phyloP scores from a whole-genome alignment of 1,140 invertebrate species.

The Triops longicaudatus region DNA sequence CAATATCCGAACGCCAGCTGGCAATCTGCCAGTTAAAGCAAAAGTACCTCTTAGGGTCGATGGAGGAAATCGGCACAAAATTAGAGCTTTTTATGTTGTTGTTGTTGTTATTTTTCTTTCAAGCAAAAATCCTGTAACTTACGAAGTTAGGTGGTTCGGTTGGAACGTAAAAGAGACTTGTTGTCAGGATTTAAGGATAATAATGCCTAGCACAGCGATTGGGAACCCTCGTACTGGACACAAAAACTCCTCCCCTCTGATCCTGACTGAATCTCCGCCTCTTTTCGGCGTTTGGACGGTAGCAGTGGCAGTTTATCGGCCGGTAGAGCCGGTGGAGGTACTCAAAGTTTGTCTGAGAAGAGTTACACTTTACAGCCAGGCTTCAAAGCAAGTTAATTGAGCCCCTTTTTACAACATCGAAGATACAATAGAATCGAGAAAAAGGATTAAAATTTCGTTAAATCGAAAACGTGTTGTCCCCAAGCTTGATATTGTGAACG shows the following conservation, averaged over 20 bases:
- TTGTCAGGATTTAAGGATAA: not conserved
- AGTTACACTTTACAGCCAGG: not conserved
- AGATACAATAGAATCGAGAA: not conserved
- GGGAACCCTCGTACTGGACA: not conserved
- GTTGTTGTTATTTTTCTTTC: too few relatives aligned
- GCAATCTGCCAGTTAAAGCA: not conserved
- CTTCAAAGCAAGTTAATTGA: too few relatives aligned
- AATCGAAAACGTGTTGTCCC: not conserved
- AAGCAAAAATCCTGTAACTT: too few relatives aligned
- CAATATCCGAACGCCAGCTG: not conserved
- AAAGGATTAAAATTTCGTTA: not conserved
- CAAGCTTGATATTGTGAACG: not conserved
- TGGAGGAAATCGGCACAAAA: too few relatives aligned
- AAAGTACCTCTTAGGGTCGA: not conserved
- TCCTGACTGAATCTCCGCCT: not conserved
- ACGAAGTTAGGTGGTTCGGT: too few relatives aligned
- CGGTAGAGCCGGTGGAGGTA: not conserved
- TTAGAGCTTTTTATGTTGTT: too few relatives aligned
- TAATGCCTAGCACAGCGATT: constrained; percentile 4
- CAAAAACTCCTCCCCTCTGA: constrained; percentile 7
- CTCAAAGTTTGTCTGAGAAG: not conserved
- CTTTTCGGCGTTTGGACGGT: constrained; percentile 2
- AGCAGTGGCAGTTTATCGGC: not conserved
- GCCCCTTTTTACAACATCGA: not conserved
- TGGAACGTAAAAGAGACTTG: not conserved